phyloP scores from a whole-genome alignment of 2,113 vertebrate genomes.

The Cervus canadensis region DNA sequence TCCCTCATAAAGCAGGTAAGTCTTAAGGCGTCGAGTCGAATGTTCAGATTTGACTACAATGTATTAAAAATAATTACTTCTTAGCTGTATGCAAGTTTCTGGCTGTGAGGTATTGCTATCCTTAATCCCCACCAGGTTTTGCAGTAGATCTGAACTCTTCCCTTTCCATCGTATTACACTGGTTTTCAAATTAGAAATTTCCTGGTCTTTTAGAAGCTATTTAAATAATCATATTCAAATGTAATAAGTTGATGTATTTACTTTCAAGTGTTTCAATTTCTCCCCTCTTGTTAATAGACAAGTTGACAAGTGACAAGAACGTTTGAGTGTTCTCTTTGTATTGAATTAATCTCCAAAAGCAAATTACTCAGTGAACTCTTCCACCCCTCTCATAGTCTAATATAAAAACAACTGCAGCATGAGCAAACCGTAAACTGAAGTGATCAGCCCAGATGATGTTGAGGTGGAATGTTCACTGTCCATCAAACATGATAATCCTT shows the following conservation, averaged over 20 bases:
- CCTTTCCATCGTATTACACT: not conserved
- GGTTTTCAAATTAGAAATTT: not conserved
- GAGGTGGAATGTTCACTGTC: conserved; percentile 79
- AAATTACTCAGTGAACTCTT: conserved; percentile 47
- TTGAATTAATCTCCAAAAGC: conserved; percentile 61
- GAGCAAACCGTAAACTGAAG: conserved; percentile 53
- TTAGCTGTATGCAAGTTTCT: not conserved
- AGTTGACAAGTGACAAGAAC: conserved; percentile 51
- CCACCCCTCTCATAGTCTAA: conserved; percentile 47
- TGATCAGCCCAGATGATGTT: conserved; percentile 63
- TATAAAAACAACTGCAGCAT: conserved; percentile 54
- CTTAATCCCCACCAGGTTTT: not conserved
- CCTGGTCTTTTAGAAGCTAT: not conserved
- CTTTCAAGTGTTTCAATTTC: conserved; percentile 41
- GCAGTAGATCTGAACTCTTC: not conserved
- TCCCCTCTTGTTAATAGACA: conserved; percentile 36
- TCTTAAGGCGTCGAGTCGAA: not conserved
- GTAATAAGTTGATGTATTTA: not conserved
- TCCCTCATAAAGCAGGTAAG: not conserved
- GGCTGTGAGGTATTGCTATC: not conserved
- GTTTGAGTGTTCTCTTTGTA: conserved; percentile 6
- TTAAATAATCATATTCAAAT: not conserved
- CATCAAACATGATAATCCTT: conserved; percentile 86
- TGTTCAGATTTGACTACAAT: not conserved
- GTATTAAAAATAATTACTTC: not conserved